Conservation (phyloP, 2,113 vertebrate species). For the Cebidichthys violaceus region DNA sequence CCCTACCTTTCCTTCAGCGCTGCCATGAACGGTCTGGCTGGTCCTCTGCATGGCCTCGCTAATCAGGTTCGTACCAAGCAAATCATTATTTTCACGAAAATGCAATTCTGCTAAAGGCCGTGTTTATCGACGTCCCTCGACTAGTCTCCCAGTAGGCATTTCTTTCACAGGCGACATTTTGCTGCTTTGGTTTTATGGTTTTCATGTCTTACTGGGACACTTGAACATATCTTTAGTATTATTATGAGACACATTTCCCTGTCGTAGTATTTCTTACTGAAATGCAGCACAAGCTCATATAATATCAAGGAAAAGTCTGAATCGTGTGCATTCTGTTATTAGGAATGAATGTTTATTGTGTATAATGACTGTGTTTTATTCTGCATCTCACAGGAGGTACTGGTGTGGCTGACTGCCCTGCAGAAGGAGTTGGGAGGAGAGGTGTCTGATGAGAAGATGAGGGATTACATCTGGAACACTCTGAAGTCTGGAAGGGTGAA, state of each 20-base stretch:
- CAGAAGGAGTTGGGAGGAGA: slow-evolving; percentile 96
- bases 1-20: slow-evolving; percentile 95
- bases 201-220: too few species aligned
- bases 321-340: too few species aligned
- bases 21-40: slow-evolving; percentile 96
- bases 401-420: slow-evolving; percentile 93
- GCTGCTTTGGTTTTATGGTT: too few species aligned
- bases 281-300: background rate
- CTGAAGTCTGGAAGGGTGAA: slow-evolving; percentile 96
- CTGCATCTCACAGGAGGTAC: slow-evolving; percentile 87
- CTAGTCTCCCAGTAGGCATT: background rate
- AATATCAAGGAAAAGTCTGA: background rate
- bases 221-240: too few species aligned
- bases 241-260: too few species aligned
- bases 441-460: slow-evolving; percentile 92
- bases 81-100: background rate
- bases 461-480: slow-evolving; percentile 98
- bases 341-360: background rate
- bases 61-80: slow-evolving; percentile 89
- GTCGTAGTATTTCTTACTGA: background rate
- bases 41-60: slow-evolving; percentile 95
- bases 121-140: background rate
- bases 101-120: background rate
- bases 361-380: background rate
- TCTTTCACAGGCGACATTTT: background rate